Conservation (phyloP, 2,888 invertebrate genomes). For the Leptopterna dolabrata region DNA sequence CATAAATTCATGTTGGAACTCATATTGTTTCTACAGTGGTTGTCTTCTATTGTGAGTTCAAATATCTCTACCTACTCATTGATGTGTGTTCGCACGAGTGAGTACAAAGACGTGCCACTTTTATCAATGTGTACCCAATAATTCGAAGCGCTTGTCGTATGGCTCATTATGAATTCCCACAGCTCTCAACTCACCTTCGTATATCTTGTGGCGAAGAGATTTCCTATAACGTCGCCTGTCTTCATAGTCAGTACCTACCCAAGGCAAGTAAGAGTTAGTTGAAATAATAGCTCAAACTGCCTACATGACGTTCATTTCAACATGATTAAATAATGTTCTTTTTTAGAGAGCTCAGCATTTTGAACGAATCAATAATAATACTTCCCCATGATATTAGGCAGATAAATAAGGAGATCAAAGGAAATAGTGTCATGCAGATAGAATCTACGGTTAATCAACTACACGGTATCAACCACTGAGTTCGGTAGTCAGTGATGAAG, state of each 20-base stretch:
- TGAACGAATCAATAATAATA: too few relatives aligned
- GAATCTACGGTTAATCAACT: too few relatives aligned
- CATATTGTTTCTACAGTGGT: too few relatives aligned
- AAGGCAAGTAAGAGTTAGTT: slow-evolving; percentile 19
- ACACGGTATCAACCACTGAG: too few relatives aligned
- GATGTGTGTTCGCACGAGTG: background rate
- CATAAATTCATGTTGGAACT: too few relatives aligned
- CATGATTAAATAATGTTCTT: background rate
- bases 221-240: slow-evolving; percentile 1
- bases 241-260: slow-evolving; percentile 14
- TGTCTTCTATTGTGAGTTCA: too few relatives aligned
- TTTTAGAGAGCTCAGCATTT: too few relatives aligned
- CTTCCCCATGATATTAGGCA: too few relatives aligned
- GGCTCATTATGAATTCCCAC: background rate
- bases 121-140: background rate
- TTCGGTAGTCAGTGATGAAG: too few relatives aligned
- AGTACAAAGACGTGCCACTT: background rate
- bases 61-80: too few relatives aligned
- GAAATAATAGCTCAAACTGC: background rate
- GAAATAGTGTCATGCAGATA: too few relatives aligned
- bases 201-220: slow-evolving; percentile 23
- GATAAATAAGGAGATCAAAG: too few relatives aligned
- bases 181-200: slow-evolving; percentile 17
- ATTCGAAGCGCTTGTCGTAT: background rate
- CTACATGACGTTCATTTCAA: background rate